Evolutionary conservation across 2,797 vertebrate species (phyloP).

Genomic region (Gambelia wislizenii): DNA sequence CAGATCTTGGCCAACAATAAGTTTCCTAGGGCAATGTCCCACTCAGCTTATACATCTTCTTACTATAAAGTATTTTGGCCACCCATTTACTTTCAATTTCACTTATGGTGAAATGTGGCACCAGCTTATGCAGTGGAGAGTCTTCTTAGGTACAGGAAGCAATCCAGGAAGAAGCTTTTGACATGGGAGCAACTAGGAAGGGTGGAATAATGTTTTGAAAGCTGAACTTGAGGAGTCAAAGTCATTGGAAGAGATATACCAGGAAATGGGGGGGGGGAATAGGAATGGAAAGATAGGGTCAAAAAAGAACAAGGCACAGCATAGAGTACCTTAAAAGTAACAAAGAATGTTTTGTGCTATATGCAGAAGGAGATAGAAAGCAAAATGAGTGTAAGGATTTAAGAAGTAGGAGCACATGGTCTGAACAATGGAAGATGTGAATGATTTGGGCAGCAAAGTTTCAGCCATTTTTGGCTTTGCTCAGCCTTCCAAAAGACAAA

Average conservation of each 20-base stretch:
- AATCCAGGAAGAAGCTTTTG: neutral
- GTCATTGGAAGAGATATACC: neutral
- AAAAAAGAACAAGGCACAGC: neutral
- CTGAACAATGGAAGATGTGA: neutral
- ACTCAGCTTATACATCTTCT: neutral
- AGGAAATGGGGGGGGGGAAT: neutral
- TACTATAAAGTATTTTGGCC: neutral
- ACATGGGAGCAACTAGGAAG: neutral
- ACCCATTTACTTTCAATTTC: neutral
- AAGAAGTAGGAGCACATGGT: neutral
- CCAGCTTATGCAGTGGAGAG: neutral
- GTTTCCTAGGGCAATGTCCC: too few relatives aligned
- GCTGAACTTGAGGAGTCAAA: neutral
- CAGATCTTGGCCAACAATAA: neutral
- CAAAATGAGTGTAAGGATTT: neutral
- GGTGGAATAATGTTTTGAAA: neutral
- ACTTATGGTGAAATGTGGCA: neutral
- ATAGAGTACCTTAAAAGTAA: neutral
- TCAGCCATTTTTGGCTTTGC: conserved; percentile 66
- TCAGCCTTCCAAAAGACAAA: conserved; percentile 60
- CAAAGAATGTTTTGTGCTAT: neutral
- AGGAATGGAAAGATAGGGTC: neutral
- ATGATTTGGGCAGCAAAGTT: neutral
- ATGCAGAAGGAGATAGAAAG: neutral
- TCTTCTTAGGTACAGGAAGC: neutral